Evolutionary conservation across 2,888 invertebrate species (phyloP).

Genomic region (Eubasilissa splendida): DNA sequence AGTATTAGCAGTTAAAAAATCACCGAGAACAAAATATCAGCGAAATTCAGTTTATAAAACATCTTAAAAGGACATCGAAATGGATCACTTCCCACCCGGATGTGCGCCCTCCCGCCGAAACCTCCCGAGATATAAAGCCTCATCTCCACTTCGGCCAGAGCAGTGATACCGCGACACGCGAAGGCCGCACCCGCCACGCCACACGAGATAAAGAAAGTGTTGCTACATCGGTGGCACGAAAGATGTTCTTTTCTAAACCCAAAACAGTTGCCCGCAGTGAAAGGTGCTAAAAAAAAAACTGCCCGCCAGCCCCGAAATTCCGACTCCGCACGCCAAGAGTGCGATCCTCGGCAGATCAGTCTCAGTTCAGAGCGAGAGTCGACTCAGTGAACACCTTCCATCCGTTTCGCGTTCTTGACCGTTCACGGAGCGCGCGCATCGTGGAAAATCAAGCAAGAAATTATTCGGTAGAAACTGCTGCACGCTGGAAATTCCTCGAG

Average conservation of each 20-base stretch:
- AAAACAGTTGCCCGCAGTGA: not conserved
- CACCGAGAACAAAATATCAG: too few relatives aligned
- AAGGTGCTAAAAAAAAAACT: not conserved
- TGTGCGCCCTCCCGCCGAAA: slow-evolving; percentile 34
- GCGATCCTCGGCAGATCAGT: not conserved
- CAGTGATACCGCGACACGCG: slow-evolving; percentile 3
- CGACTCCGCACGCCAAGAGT: not conserved
- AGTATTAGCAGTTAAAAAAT: too few relatives aligned
- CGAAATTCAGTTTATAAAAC: too few relatives aligned
- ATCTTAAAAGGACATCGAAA: not conserved
- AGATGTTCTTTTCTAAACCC: slow-evolving; percentile 8
- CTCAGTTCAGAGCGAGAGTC: slow-evolving; percentile 2
- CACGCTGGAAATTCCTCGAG: not conserved
- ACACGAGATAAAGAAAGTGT: slow-evolving; percentile 13
- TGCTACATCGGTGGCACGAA: not conserved
- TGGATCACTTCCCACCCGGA: slow-evolving; percentile 27
- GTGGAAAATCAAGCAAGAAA: not conserved
- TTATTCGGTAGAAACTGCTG: slow-evolving; percentile 4
- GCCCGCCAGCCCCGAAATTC: slow-evolving; percentile 16
- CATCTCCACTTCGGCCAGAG: not conserved
- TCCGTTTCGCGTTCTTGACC: not conserved
- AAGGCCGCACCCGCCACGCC: slow-evolving; percentile 5
- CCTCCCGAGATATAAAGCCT: slow-evolving; percentile 8
- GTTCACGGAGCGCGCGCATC: not conserved
- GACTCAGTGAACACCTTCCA: not conserved